Evolutionary conservation across 2,888 invertebrate species (phyloP).

Genomic region (Tenodera sinensis): DNA sequence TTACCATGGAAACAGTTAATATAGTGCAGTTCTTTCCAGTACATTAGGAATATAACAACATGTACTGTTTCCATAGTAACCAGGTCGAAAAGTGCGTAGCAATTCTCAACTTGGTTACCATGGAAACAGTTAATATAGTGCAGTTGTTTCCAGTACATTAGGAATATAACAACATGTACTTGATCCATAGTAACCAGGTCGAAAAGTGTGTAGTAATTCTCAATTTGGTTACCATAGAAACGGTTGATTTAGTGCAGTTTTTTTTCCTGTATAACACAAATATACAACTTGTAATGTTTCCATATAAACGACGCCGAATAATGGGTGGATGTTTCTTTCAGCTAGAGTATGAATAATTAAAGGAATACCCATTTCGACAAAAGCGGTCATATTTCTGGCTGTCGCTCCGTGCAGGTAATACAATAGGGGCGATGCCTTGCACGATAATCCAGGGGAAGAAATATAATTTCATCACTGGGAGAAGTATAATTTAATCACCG

Average conservation of each 20-base stretch:
- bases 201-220: too few species aligned
- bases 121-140: too few species aligned
- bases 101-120: too few species aligned
- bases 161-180: too few species aligned
- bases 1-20: too few species aligned
- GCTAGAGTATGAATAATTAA: background rate
- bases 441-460: background rate
- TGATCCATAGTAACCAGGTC: too few species aligned
- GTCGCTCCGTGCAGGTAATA: background rate
- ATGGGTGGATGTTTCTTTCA: background rate
- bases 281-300: background rate
- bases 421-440: background rate
- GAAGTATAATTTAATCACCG: background rate
- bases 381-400: background rate
- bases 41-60: too few species aligned
- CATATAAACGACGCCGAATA: background rate
- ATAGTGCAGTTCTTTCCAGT: too few species aligned
- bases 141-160: too few species aligned
- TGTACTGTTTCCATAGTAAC: too few species aligned
- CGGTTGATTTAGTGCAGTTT: background rate
- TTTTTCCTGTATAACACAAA: background rate
- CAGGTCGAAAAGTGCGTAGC: too few species aligned
- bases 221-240: background rate
- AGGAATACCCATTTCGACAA: background rate
- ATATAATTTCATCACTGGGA: background rate